These are phyloP conservation scores for Aproaerema taeniolella DNA, from an alignment of 2,888 invertebrate genomes.

Conservation along the genomic window DNA sequence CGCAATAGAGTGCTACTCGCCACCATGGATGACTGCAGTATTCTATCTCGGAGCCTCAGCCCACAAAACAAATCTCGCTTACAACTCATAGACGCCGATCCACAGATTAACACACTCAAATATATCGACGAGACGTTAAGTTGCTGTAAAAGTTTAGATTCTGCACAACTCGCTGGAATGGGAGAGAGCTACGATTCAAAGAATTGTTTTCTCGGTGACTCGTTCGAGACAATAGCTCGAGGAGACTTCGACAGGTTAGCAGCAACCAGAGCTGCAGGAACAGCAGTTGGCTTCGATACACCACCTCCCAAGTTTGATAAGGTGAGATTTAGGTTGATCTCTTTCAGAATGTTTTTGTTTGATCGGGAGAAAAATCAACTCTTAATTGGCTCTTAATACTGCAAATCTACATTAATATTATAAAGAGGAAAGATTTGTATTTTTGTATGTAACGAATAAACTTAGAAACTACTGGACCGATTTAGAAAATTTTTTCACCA, in stretches of 20 bases:
- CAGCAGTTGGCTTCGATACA: slow-evolving; percentile 52
- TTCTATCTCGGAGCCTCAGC: slow-evolving; percentile 64
- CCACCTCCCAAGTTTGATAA: slow-evolving; percentile 56
- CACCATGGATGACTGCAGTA: slow-evolving; percentile 74
- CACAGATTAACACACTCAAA: slow-evolving; percentile 77
- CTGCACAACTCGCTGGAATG: slow-evolving; percentile 65
- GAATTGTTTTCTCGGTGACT: slow-evolving; percentile 65
- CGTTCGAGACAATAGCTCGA: slow-evolving; percentile 64
- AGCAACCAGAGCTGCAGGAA: slow-evolving; percentile 35
- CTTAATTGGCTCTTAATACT: too few relatives aligned
- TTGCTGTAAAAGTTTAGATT: slow-evolving; percentile 69
- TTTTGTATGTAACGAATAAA: too few relatives aligned
- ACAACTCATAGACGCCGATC: slow-evolving; percentile 65
- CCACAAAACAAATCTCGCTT: slow-evolving; percentile 62
- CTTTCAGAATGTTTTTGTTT: too few relatives aligned
- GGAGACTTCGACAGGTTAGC: slow-evolving; percentile 58
- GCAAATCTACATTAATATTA: too few relatives aligned
- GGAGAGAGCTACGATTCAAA: slow-evolving; percentile 69
- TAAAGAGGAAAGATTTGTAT: too few relatives aligned
- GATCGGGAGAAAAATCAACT: too few relatives aligned
- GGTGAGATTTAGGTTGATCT: too few relatives aligned
- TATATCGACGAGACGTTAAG: slow-evolving; percentile 79
- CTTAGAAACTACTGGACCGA: too few relatives aligned
- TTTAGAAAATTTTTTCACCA: too few relatives aligned
- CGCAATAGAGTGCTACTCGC: slow-evolving; percentile 70